Percentiles rank a stretch among this genome's conserved stretches.
Evolutionary conservation across 2,113 vertebrate genomes (phyloP).

Genomic region (Anarrhichthys ocellatus): DNA sequence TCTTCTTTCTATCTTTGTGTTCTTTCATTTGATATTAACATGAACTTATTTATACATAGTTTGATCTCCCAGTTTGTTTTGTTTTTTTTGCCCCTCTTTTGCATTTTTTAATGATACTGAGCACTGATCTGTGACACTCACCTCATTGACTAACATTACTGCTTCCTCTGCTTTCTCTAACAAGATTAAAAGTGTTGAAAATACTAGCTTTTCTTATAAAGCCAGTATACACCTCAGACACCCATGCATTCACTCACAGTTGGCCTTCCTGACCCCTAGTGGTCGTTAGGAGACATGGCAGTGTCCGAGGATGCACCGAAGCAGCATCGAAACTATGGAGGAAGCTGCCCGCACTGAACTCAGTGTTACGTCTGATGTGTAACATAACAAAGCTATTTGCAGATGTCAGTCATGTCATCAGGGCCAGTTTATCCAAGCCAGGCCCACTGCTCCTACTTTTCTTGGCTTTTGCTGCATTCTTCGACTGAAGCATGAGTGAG

Average conservation of each 20-base stretch:
- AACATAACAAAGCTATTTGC: background rate
- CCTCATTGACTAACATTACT: background rate
- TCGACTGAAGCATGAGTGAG: background rate
- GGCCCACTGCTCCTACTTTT: too few relatives aligned
- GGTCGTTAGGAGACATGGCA: background rate
- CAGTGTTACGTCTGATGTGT: too few relatives aligned
- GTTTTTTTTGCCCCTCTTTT: background rate
- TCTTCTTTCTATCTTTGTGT: background rate
- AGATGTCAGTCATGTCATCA: background rate
- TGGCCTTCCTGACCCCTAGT: conserved; percentile 33
- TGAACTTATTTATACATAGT: background rate
- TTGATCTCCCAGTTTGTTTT: background rate
- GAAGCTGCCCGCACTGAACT: background rate
- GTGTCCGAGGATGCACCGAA: too few relatives aligned
- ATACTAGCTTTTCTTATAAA: background rate
- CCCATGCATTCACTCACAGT: background rate
- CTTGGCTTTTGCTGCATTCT: background rate
- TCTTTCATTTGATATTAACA: background rate
- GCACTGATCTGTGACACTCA: background rate
- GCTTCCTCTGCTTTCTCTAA: background rate
- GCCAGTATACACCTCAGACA: background rate
- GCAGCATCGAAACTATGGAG: background rate
- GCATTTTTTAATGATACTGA: background rate
- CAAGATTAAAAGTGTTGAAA: background rate
- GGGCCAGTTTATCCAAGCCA: too few relatives aligned